Conservation (phyloP, 2,797 vertebrate species). For the Hypotaenidia philippensis region DNA sequence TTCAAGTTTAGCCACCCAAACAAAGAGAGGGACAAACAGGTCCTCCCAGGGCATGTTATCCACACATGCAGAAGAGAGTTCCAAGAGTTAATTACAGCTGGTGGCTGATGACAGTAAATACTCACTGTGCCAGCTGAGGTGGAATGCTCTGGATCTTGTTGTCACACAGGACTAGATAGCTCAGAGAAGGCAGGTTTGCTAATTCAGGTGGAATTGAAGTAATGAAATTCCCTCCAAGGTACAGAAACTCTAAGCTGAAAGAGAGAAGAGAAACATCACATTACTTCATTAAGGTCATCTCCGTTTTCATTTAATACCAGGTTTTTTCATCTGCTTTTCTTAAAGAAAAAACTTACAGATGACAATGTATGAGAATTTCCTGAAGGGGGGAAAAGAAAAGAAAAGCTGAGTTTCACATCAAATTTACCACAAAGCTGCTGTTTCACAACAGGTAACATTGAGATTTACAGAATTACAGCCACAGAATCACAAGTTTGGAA, state of each 20-base stretch:
- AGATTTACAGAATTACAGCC: not conserved
- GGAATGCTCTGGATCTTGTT: slow-evolving; percentile 98
- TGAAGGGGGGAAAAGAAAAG: not conserved
- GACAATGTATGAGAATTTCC: not conserved
- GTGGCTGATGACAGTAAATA: slow-evolving; percentile 41
- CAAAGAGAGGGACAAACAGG: not conserved
- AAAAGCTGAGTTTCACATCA: not conserved
- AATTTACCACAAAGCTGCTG: not conserved
- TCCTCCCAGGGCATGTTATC: not conserved
- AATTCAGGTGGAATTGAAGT: slow-evolving; percentile 93
- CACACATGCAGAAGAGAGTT: not conserved
- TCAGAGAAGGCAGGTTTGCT: slow-evolving; percentile 92
- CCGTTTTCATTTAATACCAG: not conserved
- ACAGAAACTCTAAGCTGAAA: slow-evolving; percentile 93
- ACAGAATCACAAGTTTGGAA: too few species aligned
- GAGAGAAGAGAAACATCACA: not conserved
- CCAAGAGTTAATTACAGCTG: not conserved
- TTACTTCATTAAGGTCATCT: not conserved
- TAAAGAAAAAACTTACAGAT: not conserved
- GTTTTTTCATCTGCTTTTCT: not conserved
- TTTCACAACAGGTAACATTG: not conserved
- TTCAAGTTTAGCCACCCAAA: not conserved
- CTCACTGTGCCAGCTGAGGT: slow-evolving; percentile 95
- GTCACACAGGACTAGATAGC: slow-evolving; percentile 95
- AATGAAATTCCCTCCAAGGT: slow-evolving; percentile 97